Evolutionary conservation across 2,888 invertebrate genomes (phyloP), one percentile per base, ranked within the genome.

Genomic region (Cataglyphis livida): DNA sequence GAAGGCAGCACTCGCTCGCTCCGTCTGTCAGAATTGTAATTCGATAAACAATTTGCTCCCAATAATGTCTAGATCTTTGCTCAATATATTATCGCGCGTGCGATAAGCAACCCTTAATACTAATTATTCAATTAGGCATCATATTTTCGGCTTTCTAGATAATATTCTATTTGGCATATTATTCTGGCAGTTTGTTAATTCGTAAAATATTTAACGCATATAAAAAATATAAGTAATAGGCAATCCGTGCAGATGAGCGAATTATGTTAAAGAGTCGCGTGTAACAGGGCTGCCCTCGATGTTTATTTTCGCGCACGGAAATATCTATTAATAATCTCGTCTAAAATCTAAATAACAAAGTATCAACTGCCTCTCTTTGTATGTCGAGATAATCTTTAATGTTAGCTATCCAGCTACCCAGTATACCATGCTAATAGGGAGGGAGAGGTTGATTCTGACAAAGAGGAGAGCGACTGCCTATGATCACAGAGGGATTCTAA

Each of bases 401-500:
- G 48, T 15, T 81, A 64, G 41, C 35, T 54, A 54, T 6, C 18
- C 18, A 41, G 21, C 35, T 54, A 54, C 9, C 18, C 18, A 41
- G 21, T 66, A 61, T 48, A 28, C 12, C 7, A 61, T 59, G 28
- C 65, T 35, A 48, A n/a, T n/a, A 51, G n/a, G 6, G 51, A 51
- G 7, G 51, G 44, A 65, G 44, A 32, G 41, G 51, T 83, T 78
- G 89, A 90, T 85, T 90, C 89, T 86, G 91, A 90, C 90, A 90
- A 85, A 83, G 84, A 87, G 89, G 86, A 91, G 90, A 25, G 7
- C 59, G 44, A 71, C 88, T 89, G 88, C 89, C 83, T 84, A 88
- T 90, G 90, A 93, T 93, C 93, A 93, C 93, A 93, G 93, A 91
- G 89, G 89, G 82, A 88, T 91, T 91, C 87, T 92, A 91, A 91